Base-by-base conservation (phyloP, 2,888 invertebrate genomes). In the Antheraea assamensis region DNA sequence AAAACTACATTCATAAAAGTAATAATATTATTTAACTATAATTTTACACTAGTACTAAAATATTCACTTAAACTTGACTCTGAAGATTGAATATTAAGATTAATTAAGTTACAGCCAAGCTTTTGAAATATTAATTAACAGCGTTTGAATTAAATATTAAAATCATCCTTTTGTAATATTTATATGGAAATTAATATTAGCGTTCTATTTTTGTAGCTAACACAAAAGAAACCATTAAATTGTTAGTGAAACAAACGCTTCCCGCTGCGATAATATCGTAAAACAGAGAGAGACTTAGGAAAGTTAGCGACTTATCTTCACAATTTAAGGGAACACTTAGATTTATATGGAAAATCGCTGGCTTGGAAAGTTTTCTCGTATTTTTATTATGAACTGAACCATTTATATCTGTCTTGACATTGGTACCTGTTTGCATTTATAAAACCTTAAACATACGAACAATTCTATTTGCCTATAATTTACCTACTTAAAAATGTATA, bases 251-350 rank as follows among this genome's bases (percentile, higher is more conserved):
- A 74, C 71, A 49, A 35, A 35, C 68, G 71, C 42, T 71, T 58
- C 74, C 74, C 58, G 71, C 74, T 58, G 68, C 47, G 75, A 75
- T 75, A 75, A 75, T 70, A 73, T 73, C 73, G 73, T 75, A 75
- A 75, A 75, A 73, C 73, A 75, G 68, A 71, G 73, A 71, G 73
- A 55, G 73, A 68, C 71, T 73, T 68, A 31, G 68, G 74, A 68
- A 75, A 73, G 66, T 75, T 73, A 49, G 47, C 75, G 73, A 73
- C 73, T 75, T 75, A 75, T 75, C 75, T 75, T 72, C 31, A 75
- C 75, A 61, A 75, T 73, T 75, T 73, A 75, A 74, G 73, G 75
- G 73, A 68, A n/a, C 68, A 42, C 42, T 64, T 47, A 71, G 75
- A 75, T 75, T 73, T 73, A 73, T 73, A 73, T 24, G 72, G 73